Conservation (phyloP, 2,797 vertebrate species). For the Limnodromus scolopaceus region DNA sequence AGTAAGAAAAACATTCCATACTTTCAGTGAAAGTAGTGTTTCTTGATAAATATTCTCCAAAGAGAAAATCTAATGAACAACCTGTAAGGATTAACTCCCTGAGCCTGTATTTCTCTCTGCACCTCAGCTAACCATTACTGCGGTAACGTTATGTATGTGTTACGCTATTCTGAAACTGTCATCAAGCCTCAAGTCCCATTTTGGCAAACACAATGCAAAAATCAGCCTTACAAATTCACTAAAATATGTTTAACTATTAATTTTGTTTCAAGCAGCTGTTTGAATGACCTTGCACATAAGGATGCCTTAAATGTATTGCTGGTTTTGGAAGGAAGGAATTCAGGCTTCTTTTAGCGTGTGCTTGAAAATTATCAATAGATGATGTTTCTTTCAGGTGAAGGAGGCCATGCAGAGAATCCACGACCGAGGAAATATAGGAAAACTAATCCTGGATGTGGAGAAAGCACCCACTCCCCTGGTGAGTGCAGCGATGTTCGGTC, state of each 20-base stretch:
- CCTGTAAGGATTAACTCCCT: not conserved
- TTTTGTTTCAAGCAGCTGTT: not conserved
- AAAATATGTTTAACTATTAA: not conserved
- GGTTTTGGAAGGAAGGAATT: not conserved
- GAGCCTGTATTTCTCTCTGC: not conserved
- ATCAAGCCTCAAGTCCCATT: not conserved
- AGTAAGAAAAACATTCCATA: not conserved
- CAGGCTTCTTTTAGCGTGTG: not conserved
- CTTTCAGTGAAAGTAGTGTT: not conserved
- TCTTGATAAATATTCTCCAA: not conserved
- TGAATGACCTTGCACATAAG: not conserved
- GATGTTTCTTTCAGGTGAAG: conserved; percentile 87
- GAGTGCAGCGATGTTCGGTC: conserved; percentile 17
- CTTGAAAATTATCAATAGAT: not conserved
- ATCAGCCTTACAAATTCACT: not conserved
- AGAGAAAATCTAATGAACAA: not conserved
- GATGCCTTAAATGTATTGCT: not conserved
- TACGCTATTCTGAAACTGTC: not conserved
- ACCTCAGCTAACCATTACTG: not conserved
- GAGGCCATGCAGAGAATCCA: conserved; percentile 99
- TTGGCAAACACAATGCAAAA: not conserved
- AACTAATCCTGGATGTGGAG: conserved; percentile 96
- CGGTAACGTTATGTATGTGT: not conserved
- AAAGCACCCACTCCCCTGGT: conserved; percentile 97
- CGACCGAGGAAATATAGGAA: conserved; percentile 97